Conservation (phyloP, 2,888 invertebrate genomes). For the Tetheella fluctuosa region DNA sequence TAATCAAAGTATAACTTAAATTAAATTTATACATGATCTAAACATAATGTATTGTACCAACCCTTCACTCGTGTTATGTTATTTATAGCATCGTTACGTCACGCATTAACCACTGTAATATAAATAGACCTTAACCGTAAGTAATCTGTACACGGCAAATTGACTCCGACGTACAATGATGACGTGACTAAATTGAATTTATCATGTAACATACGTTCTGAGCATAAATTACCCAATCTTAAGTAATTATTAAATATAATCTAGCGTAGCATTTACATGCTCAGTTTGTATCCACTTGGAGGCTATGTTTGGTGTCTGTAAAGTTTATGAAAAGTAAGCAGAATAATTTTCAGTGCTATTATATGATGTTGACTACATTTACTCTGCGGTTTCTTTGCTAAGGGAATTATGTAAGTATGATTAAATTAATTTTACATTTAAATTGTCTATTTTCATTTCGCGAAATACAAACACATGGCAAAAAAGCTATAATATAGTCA, state of each 20-base stretch:
- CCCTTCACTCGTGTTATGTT: not conserved
- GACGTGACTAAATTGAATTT: slow-evolving; percentile 25
- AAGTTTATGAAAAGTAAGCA: slow-evolving; percentile 6
- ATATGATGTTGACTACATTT: not conserved
- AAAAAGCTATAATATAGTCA: no score
- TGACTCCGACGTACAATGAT: slow-evolving; percentile 23
- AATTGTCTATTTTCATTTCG: no score
- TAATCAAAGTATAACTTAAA: no score
- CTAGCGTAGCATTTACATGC: not conserved
- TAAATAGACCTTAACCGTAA: slow-evolving; percentile 22
- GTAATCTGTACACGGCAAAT: slow-evolving; percentile 21
- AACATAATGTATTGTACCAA: not conserved
- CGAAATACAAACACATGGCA: no score
- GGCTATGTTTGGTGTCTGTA: not conserved
- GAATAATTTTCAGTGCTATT: not conserved
- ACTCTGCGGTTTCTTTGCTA: not conserved
- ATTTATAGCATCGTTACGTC: slow-evolving; percentile 23
- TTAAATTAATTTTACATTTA: no score
- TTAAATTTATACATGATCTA: no score
- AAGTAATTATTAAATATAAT: slow-evolving; percentile 11
- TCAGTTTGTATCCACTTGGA: slow-evolving; percentile 4
- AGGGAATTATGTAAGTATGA: not conserved
- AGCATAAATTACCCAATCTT: slow-evolving; percentile 18
- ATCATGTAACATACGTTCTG: slow-evolving; percentile 23
- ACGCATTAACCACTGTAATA: slow-evolving; percentile 19